Conservation (phyloP, 2,797 vertebrate species). For the Hoplostethus atlanticus region DNA sequence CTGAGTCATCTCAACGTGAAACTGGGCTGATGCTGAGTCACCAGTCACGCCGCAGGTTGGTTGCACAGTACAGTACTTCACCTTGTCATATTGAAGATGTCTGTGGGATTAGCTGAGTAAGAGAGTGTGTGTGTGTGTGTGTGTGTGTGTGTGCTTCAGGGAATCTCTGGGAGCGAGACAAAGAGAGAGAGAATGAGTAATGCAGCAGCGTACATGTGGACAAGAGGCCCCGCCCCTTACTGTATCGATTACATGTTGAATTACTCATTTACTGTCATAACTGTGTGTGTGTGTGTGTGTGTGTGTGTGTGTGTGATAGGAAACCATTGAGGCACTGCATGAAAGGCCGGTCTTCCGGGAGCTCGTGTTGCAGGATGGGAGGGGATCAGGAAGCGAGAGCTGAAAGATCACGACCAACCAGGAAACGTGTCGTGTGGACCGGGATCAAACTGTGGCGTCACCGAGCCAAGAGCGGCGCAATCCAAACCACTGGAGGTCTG, state of each 20-base stretch:
- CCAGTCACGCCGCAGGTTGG: not conserved
- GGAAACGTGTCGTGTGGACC: conserved; percentile 52
- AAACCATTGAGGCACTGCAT: conserved; percentile 68
- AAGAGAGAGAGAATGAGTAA: too few relatives aligned
- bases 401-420: conserved; percentile 38
- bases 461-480: conserved; percentile 4
- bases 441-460: conserved; percentile 7
- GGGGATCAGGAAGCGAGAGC: conserved; percentile 72
- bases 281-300: conserved; percentile 11
- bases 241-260: not conserved
- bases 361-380: conserved; percentile 71
- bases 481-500: not conserved
- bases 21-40: not conserved
- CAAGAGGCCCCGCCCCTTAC: not conserved
- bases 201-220: too few relatives aligned
- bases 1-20: not conserved
- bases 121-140: not conserved
- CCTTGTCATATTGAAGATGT: not conserved
- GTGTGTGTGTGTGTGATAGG: conserved; percentile 38
- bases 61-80: conserved; percentile 1
- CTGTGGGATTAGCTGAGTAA: too few relatives aligned
- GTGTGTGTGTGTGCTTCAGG: not conserved
- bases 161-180: too few relatives aligned
- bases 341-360: conserved; percentile 68
- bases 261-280: not conserved